Conservation (phyloP, 2,113 vertebrate species). For the Circaetus cinerascens region DNA sequence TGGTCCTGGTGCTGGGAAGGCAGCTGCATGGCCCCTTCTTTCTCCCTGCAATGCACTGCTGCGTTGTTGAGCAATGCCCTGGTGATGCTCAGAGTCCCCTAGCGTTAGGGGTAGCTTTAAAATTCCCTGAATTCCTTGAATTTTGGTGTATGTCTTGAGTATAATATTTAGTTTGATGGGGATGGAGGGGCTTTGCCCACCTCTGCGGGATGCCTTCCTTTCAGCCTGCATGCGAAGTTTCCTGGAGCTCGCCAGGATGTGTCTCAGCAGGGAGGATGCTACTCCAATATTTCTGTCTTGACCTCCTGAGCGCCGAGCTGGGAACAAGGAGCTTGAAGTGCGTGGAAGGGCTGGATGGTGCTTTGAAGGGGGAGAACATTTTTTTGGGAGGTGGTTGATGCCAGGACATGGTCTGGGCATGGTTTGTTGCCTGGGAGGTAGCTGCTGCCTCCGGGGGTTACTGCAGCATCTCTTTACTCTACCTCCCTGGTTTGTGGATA, state of each 20-base stretch:
- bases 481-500: neutral
- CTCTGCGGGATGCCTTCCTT: neutral
- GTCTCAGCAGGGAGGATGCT: constrained; percentile 4
- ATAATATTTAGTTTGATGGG: neutral
- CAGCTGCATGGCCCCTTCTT: neutral
- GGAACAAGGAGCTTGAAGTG: neutral
- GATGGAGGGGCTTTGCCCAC: neutral
- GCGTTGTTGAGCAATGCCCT: neutral
- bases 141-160: neutral
- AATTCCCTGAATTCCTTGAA: neutral
- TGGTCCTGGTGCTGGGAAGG: neutral
- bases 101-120: neutral
- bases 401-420: neutral
- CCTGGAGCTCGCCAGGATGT: neutral
- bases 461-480: neutral
- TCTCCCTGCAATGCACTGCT: rapidly evolving
- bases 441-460: neutral
- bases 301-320: neutral
- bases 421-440: neutral
- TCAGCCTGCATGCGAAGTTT: rapidly evolving
- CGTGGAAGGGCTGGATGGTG: neutral
- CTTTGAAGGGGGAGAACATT: neutral
- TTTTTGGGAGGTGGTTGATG: neutral
- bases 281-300: neutral
- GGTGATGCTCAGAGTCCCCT: neutral